These are phyloP conservation scores for Plagodis pulveraria DNA, from an alignment of 2,888 invertebrate genomes.

Conservation along the genomic window DNA sequence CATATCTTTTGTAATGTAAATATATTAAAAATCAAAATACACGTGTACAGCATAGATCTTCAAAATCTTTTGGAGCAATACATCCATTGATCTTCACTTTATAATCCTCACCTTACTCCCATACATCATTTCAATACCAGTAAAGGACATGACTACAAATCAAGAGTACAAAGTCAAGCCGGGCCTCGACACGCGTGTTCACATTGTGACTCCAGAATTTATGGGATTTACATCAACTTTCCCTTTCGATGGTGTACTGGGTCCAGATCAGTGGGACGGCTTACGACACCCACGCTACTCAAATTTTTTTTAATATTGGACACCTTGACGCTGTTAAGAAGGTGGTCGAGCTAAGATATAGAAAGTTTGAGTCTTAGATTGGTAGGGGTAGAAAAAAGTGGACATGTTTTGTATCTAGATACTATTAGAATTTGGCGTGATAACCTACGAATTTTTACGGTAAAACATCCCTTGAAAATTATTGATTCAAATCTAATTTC, in stretches of 20 bases:
- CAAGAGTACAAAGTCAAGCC: conserved; percentile 21
- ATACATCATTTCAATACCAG: conserved; percentile 18
- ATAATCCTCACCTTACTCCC: not conserved
- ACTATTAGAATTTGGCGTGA: no score
- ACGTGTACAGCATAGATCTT: no score
- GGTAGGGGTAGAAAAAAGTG: no score
- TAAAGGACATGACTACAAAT: conserved; percentile 23
- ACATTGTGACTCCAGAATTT: conserved; percentile 37
- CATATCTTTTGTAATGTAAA: no score
- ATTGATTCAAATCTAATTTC: no score
- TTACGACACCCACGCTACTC: conserved; percentile 51
- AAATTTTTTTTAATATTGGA: not conserved
- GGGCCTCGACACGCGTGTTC: conserved; percentile 26
- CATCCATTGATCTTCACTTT: not conserved
- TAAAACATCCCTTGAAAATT: no score
- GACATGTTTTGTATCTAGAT: no score
- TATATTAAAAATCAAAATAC: no score
- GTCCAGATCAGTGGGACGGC: conserved; percentile 42
- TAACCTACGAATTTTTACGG: no score
- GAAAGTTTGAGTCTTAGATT: no score
- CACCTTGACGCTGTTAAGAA: not conserved
- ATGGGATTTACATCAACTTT: conserved; percentile 42
- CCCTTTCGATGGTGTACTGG: conserved; percentile 40
- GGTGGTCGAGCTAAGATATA: no score
- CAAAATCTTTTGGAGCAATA: no score